A percentile compares a stretch with the other conserved stretches of the same genome.
phyloP scores from a whole-genome alignment of 2,797 vertebrate genomes.

The Helarctos malayanus region DNA sequence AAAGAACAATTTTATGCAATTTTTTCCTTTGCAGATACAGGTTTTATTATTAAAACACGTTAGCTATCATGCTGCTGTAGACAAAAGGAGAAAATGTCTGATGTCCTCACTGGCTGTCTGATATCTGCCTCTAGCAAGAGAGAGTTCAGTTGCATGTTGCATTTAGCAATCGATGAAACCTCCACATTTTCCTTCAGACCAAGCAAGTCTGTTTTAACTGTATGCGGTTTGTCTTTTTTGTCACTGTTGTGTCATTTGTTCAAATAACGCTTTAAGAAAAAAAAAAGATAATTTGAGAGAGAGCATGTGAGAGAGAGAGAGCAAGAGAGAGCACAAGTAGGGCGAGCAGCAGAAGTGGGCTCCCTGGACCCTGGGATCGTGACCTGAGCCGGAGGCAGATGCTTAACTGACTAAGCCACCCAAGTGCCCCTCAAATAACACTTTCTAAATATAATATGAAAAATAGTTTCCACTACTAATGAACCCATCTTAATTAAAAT shows the following conservation, averaged over 20 bases:
- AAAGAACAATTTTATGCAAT: neutral
- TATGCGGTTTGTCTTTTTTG: neutral
- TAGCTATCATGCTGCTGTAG: neutral
- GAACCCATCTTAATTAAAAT: neutral
- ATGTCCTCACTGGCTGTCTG: rapidly evolving
- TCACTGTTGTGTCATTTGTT: neutral
- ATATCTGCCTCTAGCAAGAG: neutral
- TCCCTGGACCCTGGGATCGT: too few relatives aligned
- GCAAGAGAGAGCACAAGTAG: too few relatives aligned
- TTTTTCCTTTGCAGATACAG: neutral
- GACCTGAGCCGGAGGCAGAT: neutral
- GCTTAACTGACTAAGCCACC: neutral
- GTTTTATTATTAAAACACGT: neutral
- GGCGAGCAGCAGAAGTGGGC: neutral
- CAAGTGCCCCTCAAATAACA: neutral
- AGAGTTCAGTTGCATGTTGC: too few relatives aligned
- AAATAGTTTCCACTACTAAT: neutral
- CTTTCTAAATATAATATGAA: neutral
- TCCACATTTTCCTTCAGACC: neutral
- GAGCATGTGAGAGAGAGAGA: too few relatives aligned
- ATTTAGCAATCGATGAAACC: neutral
- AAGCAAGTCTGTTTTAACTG: neutral
- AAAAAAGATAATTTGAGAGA: neutral
- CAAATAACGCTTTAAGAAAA: neutral
- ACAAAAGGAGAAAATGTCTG: neutral